A percentile compares a stretch with the other conserved stretches of the same genome.
These are phyloP conservation scores for Halocynthia aurantium DNA, from an alignment of 23 tunicate genomes.

Conservation along the genomic window DNA sequence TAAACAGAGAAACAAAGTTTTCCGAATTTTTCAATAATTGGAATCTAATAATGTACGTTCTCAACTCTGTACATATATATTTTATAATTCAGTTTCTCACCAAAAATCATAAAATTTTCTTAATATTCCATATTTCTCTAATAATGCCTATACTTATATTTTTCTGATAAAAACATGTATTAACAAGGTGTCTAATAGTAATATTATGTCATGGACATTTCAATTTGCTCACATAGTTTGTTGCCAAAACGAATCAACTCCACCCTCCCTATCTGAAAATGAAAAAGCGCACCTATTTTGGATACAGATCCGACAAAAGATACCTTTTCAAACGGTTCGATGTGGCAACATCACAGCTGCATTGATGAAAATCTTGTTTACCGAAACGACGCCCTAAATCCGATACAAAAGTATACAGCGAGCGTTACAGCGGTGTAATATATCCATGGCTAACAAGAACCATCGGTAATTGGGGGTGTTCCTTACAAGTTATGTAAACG, in stretches of 20 bases:
- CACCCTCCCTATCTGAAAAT: constrained; percentile 6
- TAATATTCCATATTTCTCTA: too few species aligned
- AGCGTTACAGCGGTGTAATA: constrained; percentile 13
- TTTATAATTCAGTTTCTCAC: not conserved
- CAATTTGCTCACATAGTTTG: constrained; percentile 5
- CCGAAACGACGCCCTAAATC: constrained; percentile 24
- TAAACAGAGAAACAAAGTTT: too few species aligned
- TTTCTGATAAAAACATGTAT: not conserved
- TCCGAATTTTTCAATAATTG: too few species aligned
- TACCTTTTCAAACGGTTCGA: not conserved
- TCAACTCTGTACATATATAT: too few species aligned
- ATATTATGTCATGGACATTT: not conserved
- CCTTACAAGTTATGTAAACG: constrained; percentile 34
- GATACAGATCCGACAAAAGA: constrained; percentile 14
- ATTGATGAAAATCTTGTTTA: constrained; percentile 1
- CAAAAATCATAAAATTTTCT: not conserved
- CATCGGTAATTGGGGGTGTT: constrained; percentile 9
- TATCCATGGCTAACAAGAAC: constrained; percentile 2
- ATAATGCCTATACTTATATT: not conserved
- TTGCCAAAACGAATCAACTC: constrained; percentile 20
- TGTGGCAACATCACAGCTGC: not conserved
- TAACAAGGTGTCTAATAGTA: constrained; percentile 1
- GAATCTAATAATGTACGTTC: too few species aligned
- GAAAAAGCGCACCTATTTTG: constrained; percentile 16
- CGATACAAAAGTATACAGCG: constrained; percentile 9